Conservation (phyloP, 2,888 invertebrate species). For the Cyclophora punctaria region DNA sequence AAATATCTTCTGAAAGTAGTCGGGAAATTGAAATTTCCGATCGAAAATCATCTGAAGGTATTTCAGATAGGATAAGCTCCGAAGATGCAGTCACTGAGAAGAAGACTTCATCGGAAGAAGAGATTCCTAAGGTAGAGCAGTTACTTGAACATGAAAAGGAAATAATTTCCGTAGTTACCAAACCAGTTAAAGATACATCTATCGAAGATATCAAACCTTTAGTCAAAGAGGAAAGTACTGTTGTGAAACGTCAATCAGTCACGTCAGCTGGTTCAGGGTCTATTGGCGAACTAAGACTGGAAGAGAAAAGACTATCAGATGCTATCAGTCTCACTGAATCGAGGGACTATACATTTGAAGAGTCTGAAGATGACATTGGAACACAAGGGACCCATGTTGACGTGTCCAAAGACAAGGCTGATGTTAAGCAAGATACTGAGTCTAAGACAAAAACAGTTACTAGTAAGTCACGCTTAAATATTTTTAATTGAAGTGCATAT, state of each 20-base stretch:
- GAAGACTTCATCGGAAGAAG: slow-evolving; percentile 68
- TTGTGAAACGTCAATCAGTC: slow-evolving; percentile 59
- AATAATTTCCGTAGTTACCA: slow-evolving; percentile 23
- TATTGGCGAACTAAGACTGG: slow-evolving; percentile 55
- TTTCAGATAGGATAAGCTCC: slow-evolving; percentile 68
- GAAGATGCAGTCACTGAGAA: slow-evolving; percentile 72
- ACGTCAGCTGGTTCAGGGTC: slow-evolving; percentile 66
- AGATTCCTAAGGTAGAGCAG: slow-evolving; percentile 37
- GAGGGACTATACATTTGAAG: slow-evolving; percentile 69
- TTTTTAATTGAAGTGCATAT: too few relatives aligned
- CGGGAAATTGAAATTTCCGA: slow-evolving; percentile 70
- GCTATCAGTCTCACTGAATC: slow-evolving; percentile 69
- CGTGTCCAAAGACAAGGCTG: slow-evolving; percentile 42
- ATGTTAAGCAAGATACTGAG: slow-evolving; percentile 42
- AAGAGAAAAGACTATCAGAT: slow-evolving; percentile 67
- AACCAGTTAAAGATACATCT: slow-evolving; percentile 28
- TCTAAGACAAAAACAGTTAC: slow-evolving; percentile 31
- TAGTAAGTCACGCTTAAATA: slow-evolving; percentile 20
- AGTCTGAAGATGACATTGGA: slow-evolving; percentile 69
- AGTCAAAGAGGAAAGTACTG: slow-evolving; percentile 34
- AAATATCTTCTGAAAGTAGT: slow-evolving; percentile 71
- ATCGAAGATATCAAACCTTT: slow-evolving; percentile 31
- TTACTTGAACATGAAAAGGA: slow-evolving; percentile 27
- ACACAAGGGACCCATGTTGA: slow-evolving; percentile 63
- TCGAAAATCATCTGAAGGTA: slow-evolving; percentile 67